These are phyloP conservation scores for Conus betulinus DNA, from an alignment of 1,140 invertebrate genomes.

Conservation along the genomic window DNA sequence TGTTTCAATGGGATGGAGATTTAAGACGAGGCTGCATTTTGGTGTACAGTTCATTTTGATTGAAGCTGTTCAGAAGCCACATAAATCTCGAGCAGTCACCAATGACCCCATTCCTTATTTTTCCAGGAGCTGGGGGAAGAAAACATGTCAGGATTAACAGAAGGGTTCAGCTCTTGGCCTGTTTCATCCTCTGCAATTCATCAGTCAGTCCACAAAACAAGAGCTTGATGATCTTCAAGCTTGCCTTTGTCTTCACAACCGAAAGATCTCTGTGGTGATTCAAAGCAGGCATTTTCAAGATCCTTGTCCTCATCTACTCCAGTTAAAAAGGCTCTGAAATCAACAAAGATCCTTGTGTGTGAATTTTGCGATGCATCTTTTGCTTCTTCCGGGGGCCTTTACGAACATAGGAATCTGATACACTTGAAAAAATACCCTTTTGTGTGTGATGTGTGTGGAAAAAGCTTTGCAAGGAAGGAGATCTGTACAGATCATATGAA, in stretches of 20 bases:
- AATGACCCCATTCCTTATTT: too few species aligned
- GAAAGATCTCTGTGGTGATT: background rate
- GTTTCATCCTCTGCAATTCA: background rate
- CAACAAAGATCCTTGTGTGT: background rate
- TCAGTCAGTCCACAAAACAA: background rate
- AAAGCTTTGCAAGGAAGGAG: background rate
- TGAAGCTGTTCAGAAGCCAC: background rate
- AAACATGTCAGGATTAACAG: too few species aligned
- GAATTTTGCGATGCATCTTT: background rate
- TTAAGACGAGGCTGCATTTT: background rate
- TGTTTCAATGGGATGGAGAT: too few species aligned
- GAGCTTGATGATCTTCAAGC: background rate
- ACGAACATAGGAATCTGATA: background rate
- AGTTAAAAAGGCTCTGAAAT: background rate
- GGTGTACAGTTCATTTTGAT: background rate
- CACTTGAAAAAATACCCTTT: background rate
- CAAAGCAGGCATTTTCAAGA: background rate
- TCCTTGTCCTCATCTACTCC: background rate
- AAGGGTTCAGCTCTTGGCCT: background rate
- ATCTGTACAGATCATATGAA: conserved; percentile 3
- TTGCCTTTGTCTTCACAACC: background rate
- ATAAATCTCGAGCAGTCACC: background rate
- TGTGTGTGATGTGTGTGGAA: background rate
- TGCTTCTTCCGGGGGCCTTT: background rate
- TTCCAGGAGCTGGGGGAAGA: too few species aligned